Conservation (phyloP, 2,113 vertebrate genomes). For the Himantopus leucocephalus region DNA sequence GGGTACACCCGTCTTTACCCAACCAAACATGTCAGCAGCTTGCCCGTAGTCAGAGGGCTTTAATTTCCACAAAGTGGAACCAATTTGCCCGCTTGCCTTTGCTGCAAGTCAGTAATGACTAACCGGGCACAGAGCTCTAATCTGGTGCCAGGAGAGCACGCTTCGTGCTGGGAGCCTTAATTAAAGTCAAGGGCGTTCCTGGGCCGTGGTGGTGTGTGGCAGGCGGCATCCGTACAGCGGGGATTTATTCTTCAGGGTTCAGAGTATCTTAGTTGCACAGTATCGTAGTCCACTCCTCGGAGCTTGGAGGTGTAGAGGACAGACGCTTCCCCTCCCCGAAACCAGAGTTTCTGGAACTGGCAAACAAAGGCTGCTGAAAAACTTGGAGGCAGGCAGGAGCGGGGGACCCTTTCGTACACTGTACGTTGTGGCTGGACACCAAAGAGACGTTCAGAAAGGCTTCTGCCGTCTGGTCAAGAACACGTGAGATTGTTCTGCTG, state of each 20-base stretch:
- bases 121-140: rapidly evolving
- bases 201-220: background rate
- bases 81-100: background rate
- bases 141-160: background rate
- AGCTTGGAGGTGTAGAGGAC: background rate
- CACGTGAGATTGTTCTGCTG: rapidly evolving
- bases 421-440: background rate
- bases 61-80: background rate
- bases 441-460: background rate
- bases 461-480: background rate
- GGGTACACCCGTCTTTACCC: background rate
- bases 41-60: background rate
- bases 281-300: rapidly evolving
- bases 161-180: background rate
- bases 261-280: background rate
- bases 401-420: rapidly evolving
- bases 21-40: background rate
- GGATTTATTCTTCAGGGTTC: background rate
- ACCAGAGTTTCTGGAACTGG: too few species aligned
- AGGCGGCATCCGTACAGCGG: background rate
- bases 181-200: background rate
- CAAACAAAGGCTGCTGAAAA: background rate
- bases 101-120: background rate
- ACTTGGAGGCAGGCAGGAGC: background rate
- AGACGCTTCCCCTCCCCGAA: background rate